Base-by-base conservation (phyloP, 2,797 vertebrate species). In the Perodicticus potto region DNA sequence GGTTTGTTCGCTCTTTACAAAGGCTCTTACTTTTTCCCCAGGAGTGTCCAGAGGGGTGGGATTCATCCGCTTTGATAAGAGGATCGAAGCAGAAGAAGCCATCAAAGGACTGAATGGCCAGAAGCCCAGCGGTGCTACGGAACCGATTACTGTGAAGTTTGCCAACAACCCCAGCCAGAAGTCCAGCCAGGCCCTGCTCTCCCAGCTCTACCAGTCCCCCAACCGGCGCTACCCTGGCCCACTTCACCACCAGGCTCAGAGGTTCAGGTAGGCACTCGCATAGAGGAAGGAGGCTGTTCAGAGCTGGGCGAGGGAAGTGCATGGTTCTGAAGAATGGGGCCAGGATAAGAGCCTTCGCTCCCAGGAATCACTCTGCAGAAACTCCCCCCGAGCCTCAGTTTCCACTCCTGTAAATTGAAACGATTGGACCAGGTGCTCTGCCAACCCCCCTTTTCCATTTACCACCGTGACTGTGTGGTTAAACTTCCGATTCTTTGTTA, bases 101-200 rank as follows among this genome's bases (percentile, higher is more conserved):
- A 99, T 99, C 99, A 99, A 99, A 99, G 99, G 99, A 97, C 99
- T 99, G 98, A 99, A 99, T 88, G 99, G 99, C 98, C 99, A 99
- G 99, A 99, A 99, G 98, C 99, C 99, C 97, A 99, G 99, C 32
- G 99, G 99, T 98, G 99, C 99, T 81, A 99, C 99, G 4, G 99
- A 99, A 99, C 99, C 99, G 97, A 99, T 99, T 98, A 99, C 99
- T 93, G 99, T 99, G 98, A 99, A 99, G 98, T 99, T 99, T 96
- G 99, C 99, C 99, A 99, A 99, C 99, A 99, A 99, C 98, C 99
- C 99, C 98, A 99, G 99, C 98, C 99, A 99, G 99, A 99, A 99
- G 99, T 99, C 99, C 98, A 99, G 99, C 99, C 99, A 99, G 99
- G 99, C 99, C 80, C 99, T 99, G 94, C 99, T 99, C 97, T 99